These are phyloP conservation scores for Tupiocoris notatus DNA, from an alignment of 2,888 invertebrate genomes.

Conservation along the genomic window DNA sequence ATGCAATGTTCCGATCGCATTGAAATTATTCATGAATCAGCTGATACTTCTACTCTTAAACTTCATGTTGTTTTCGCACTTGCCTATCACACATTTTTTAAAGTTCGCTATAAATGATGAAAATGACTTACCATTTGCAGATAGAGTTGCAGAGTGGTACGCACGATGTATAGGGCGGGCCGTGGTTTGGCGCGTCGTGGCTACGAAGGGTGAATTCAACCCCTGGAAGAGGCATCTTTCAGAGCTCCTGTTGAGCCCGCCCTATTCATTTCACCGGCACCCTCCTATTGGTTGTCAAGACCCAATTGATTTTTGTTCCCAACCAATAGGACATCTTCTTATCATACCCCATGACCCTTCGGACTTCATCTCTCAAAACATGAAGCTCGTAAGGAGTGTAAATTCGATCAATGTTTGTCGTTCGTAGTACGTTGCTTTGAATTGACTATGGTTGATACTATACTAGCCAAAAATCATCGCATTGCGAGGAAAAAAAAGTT, in stretches of 20 bases:
- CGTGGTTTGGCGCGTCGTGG: conserved; percentile 7
- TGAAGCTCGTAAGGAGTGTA: not conserved
- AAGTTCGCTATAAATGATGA: too few relatives aligned
- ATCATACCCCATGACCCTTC: not conserved
- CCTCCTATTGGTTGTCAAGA: not conserved
- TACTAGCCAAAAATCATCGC: too few relatives aligned
- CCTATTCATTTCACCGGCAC: not conserved
- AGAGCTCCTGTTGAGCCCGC: not conserved
- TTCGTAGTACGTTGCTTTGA: not conserved
- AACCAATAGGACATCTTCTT: not conserved
- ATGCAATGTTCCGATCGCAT: too few relatives aligned
- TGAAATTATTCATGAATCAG: too few relatives aligned
- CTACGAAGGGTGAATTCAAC: not conserved
- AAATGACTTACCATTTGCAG: conserved; percentile 35
- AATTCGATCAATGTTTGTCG: not conserved
- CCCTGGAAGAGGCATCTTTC: not conserved
- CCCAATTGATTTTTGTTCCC: not conserved
- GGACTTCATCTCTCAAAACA: not conserved
- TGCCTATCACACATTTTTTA: too few relatives aligned
- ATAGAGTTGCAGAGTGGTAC: conserved; percentile 19
- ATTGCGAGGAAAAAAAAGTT: too few relatives aligned
- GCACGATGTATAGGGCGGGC: conserved; percentile 1
- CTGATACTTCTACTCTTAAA: too few relatives aligned
- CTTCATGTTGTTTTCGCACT: too few relatives aligned
- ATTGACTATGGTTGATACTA: too few relatives aligned